Evolutionary conservation across 2,797 vertebrate species (phyloP).

Genomic region (Channallabes apus): DNA sequence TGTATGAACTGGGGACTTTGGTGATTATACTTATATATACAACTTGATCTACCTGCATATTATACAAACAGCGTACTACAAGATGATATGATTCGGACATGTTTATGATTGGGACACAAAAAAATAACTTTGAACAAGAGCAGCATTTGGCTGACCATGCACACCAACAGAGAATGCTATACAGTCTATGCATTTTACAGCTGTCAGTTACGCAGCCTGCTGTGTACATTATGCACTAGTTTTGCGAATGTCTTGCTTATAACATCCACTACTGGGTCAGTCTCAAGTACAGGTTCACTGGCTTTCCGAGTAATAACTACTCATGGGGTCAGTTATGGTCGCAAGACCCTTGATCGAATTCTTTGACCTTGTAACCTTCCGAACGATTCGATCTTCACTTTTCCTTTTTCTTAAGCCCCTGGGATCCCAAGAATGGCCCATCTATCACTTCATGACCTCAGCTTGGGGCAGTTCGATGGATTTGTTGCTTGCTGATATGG

Average conservation of each 20-base stretch:
- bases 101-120: not conserved
- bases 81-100: not conserved
- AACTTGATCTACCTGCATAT: not conserved
- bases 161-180: not conserved
- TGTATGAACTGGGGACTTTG: not conserved
- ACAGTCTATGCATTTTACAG: too few species aligned
- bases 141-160: not conserved
- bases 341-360: slow-evolving; percentile 29
- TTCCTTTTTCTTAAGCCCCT: slow-evolving; percentile 2
- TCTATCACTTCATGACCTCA: slow-evolving; percentile 30
- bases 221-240: not conserved
- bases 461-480: slow-evolving; percentile 44
- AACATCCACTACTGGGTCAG: slow-evolving; percentile 25
- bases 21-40: not conserved
- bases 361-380: slow-evolving; percentile 26
- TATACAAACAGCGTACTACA: not conserved
- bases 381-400: slow-evolving; percentile 12
- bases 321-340: not conserved
- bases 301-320: slow-evolving; percentile 33
- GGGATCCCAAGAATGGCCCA: slow-evolving; percentile 4
- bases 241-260: not conserved
- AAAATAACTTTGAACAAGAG: not conserved
- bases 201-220: not conserved
- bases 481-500: slow-evolving; percentile 56
- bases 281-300: slow-evolving; percentile 4